Evolutionary conservation across 2,113 vertebrate species (phyloP).

Genomic region (Paraplagusia blochii): DNA sequence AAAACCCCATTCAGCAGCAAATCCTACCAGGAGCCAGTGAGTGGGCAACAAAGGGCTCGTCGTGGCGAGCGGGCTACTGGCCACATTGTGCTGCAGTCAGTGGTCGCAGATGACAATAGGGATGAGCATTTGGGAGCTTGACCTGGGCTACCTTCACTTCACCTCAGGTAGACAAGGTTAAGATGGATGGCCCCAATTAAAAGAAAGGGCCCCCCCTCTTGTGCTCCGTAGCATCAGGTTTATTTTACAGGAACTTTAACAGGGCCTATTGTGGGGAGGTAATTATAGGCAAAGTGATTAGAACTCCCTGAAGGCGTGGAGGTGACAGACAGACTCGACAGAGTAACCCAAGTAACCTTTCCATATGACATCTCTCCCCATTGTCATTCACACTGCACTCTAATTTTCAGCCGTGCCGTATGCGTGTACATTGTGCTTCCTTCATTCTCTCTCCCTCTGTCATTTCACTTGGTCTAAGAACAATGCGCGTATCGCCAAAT

Average conservation of each 20-base stretch:
- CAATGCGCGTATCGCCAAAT: slow-evolving; percentile 62
- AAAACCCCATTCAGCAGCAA: slow-evolving; percentile 72
- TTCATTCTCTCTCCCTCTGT: slow-evolving; percentile 22
- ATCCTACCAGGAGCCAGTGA: slow-evolving; percentile 78
- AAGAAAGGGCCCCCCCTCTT: slow-evolving; percentile 75
- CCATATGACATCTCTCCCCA: slow-evolving; percentile 75
- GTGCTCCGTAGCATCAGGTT: slow-evolving; percentile 76
- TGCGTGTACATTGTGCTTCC: slow-evolving; percentile 42
- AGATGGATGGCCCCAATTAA: slow-evolving; percentile 83
- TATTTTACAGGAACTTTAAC: slow-evolving; percentile 83
- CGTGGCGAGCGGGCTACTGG: slow-evolving; percentile 52
- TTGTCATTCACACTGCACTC: slow-evolving; percentile 69
- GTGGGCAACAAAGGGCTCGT: slow-evolving; percentile 63
- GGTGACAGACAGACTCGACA: slow-evolving; percentile 80
- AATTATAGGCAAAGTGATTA: slow-evolving; percentile 84
- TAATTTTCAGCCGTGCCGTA: slow-evolving; percentile 69
- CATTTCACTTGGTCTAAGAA: slow-evolving; percentile 37
- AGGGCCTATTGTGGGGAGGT: slow-evolving; percentile 75
- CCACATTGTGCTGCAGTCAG: slow-evolving; percentile 58
- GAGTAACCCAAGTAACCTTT: slow-evolving; percentile 82
- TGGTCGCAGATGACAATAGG: slow-evolving; percentile 56
- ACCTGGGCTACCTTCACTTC: slow-evolving; percentile 76
- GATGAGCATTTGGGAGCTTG: slow-evolving; percentile 68
- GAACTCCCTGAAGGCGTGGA: slow-evolving; percentile 76
- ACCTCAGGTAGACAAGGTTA: slow-evolving; percentile 81